Percentiles rank a stretch among this genome's conserved stretches.
phyloP scores from a whole-genome alignment of 2,888 invertebrate species.

The Panzeria rudis region DNA sequence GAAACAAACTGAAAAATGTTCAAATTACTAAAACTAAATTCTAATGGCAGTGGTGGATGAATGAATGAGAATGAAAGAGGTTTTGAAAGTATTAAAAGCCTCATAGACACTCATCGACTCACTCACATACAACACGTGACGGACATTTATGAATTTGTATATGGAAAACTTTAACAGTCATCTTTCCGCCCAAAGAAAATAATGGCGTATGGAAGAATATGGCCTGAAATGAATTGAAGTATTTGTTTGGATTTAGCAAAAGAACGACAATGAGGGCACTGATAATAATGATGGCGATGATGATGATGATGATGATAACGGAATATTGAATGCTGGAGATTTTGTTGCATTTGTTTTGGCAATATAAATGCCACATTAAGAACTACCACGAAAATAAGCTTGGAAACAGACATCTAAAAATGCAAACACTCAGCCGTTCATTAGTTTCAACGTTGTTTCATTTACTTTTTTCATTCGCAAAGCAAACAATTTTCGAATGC shows the following conservation, averaged over 20 bases:
- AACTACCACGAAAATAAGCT: constrained; percentile 25
- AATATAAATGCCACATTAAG: constrained; percentile 43
- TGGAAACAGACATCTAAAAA: neutral
- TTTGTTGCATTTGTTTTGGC: constrained; percentile 28
- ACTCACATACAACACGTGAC: neutral
- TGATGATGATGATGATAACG: neutral
- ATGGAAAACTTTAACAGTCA: neutral
- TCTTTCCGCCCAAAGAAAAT: neutral
- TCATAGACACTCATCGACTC: neutral
- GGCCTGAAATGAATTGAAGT: constrained; percentile 19
- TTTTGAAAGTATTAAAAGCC: constrained; percentile 24
- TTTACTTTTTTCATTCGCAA: neutral
- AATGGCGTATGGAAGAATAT: constrained; percentile 9
- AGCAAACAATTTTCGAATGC: constrained; percentile 42
- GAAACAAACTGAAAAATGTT: neutral
- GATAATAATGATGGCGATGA: neutral
- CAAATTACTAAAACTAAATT: neutral
- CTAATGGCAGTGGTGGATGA: neutral
- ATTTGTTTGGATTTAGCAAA: constrained; percentile 5
- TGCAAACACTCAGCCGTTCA: neutral
- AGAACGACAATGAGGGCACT: constrained; percentile 18
- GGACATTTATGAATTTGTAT: constrained; percentile 1
- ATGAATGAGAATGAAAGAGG: neutral
- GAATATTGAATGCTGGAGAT: constrained; percentile 17
- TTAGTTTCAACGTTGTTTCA: neutral